Evolutionary conservation across 2,797 vertebrate species (phyloP).

Genomic region (Uromys caudimaculatus): DNA sequence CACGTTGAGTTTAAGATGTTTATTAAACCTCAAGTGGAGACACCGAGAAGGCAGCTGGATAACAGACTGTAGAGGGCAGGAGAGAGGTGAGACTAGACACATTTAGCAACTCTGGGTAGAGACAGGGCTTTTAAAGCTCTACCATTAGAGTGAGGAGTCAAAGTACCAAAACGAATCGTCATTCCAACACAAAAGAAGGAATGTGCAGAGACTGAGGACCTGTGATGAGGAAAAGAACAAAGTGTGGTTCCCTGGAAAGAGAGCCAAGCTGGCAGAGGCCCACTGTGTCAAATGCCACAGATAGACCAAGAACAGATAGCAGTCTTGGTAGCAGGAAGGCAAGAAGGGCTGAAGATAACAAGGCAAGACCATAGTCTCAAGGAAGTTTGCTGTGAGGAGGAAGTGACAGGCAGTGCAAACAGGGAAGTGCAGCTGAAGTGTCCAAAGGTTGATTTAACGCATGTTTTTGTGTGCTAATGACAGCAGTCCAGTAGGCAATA

Average conservation of each 20-base stretch:
- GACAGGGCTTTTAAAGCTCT: neutral
- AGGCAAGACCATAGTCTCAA: neutral
- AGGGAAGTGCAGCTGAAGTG: neutral
- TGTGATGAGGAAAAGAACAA: neutral
- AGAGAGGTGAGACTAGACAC: neutral
- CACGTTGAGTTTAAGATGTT: neutral
- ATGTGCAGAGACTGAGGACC: neutral
- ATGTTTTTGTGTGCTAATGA: neutral
- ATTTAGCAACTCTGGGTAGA: neutral
- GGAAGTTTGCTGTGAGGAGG: neutral
- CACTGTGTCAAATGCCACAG: neutral
- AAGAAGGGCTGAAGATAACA: neutral
- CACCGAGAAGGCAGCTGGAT: neutral
- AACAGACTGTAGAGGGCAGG: neutral
- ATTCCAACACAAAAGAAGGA: neutral
- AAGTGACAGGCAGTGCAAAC: neutral
- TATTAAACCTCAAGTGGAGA: neutral
- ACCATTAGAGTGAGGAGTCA: neutral
- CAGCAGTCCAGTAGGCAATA: neutral
- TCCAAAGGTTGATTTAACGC: neutral
- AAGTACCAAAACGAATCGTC: neutral
- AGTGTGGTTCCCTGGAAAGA: neutral
- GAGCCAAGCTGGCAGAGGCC: neutral
- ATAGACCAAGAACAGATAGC: neutral
- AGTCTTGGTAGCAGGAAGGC: neutral